Evolutionary conservation across 2,888 invertebrate genomes (phyloP), one percentile per base, ranked within the genome.

Genomic region (Agrochola circellaris): DNA sequence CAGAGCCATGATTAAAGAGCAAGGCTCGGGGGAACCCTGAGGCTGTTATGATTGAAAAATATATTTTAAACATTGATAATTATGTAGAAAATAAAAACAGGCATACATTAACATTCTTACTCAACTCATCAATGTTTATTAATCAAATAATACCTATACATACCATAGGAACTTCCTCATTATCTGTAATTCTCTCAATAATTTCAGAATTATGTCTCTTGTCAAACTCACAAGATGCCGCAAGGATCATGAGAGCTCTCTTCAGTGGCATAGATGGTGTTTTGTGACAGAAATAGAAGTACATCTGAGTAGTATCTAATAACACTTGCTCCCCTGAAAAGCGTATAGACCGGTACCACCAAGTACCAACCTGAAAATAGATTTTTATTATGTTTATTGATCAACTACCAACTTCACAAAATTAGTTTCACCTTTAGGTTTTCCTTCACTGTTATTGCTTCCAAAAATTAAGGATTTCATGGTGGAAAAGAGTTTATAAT

Each of bases 341-440:
- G 89, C 99, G 98, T 88, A 99, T 99, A 79, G 99, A 99, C 79
- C 99, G 98, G 95, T 99, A 99, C 99, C 99, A 99, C 99, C 99
- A 99, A 89, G 98, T 98, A 68, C 99, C 99, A 82, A 99, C 97
- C 97, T 97, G 90, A 81, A 95, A 93, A 81, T 26, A 34, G n/a
- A 71, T 30, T 76, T 84, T 56, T 38, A 71, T 34, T 76, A 85
- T 56, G 23, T 30, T 42, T 38, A 51, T 61, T 6, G 23, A 42
- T 23, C 2, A 30, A 26, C 15, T 68, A 26, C 11, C 11, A 69
- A 68, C 6, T 67, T 48, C 48, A 48, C 23, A 67, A 51, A 51
- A 67, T 9, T 51, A 30, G 6, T 23, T 51, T 9, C 3, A 0
- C 5, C 6, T n/a, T 9, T n/a, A 17, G 3, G 11, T 17, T 11